These are phyloP conservation scores for Oconnorella tubifera DNA, from an alignment of 2,888 invertebrate species.

Conservation along the genomic window DNA sequence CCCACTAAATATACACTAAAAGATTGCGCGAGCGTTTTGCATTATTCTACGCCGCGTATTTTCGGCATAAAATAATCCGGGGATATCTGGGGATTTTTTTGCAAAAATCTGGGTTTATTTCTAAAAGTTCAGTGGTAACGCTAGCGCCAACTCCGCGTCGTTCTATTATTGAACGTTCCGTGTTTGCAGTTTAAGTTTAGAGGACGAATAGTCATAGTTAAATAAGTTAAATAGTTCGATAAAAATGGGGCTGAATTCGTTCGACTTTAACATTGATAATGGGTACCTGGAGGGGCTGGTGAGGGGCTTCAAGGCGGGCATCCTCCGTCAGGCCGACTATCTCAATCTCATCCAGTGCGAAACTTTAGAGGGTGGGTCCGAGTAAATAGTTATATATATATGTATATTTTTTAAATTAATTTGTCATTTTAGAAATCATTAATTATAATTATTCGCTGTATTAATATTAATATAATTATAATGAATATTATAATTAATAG, in stretches of 20 bases:
- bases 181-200: too few species aligned
- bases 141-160: too few species aligned
- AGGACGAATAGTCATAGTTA: too few species aligned
- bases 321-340: slow-evolving; percentile 93
- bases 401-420: neutral
- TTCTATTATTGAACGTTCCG: too few species aligned
- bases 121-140: too few species aligned
- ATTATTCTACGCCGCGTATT: too few species aligned
- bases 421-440: neutral
- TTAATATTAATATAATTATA: neutral
- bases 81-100: too few species aligned
- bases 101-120: too few species aligned
- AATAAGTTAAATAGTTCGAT: too few species aligned
- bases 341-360: slow-evolving; percentile 99
- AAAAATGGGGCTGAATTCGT: slow-evolving; percentile 13
- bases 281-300: slow-evolving; percentile 98
- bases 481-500: neutral
- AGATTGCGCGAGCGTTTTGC: too few species aligned
- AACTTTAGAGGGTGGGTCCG: slow-evolving; percentile 84
- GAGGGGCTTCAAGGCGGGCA: slow-evolving; percentile 97
- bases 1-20: too few species aligned
- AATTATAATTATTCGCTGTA: neutral
- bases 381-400: neutral
- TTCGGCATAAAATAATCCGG: too few species aligned
- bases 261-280: slow-evolving; percentile 49